phyloP scores from a whole-genome alignment of 2,113 vertebrate genomes.

The Fukomys damarensis region DNA sequence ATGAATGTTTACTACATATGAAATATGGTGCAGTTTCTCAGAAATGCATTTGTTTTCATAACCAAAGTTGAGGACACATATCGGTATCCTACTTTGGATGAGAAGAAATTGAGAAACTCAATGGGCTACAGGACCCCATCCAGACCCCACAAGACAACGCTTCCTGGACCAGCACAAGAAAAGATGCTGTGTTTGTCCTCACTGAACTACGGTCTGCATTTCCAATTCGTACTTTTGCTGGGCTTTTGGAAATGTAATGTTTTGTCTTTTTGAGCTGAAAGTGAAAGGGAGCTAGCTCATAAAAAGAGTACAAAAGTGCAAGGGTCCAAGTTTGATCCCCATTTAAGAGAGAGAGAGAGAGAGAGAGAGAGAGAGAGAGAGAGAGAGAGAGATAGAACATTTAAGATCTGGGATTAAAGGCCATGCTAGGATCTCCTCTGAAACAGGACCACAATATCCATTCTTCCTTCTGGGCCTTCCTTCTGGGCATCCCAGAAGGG shows the following conservation, averaged over 20 bases:
- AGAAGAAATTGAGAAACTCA: not conserved
- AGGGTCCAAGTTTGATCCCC: no score
- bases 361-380: no score
- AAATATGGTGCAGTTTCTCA: no score
- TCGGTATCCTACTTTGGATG: fast-evolving
- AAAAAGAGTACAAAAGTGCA: no score
- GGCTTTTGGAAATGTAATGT: not conserved
- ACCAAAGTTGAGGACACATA: fast-evolving
- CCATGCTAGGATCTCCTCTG: fast-evolving
- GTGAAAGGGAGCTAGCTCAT: not conserved
- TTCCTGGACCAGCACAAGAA: fast-evolving
- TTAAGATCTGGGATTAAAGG: not conserved
- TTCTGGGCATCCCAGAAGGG: not conserved
- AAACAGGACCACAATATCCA: fast-evolving
- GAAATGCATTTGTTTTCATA: not conserved
- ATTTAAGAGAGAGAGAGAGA: no score
- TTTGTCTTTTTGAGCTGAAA: not conserved
- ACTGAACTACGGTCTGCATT: fast-evolving
- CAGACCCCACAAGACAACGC: fast-evolving
- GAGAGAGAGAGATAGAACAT: fast-evolving
- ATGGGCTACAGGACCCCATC: fast-evolving
- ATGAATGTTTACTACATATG: fast-evolving
- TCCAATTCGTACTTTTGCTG: not conserved
- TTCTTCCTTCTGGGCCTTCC: not conserved
- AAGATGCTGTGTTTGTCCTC: fast-evolving